Percentiles rank a stretch among this genome's conserved stretches.
Evolutionary conservation across 2,797 vertebrate species (phyloP).

Genomic region (Champsocephalus gunnari): DNA sequence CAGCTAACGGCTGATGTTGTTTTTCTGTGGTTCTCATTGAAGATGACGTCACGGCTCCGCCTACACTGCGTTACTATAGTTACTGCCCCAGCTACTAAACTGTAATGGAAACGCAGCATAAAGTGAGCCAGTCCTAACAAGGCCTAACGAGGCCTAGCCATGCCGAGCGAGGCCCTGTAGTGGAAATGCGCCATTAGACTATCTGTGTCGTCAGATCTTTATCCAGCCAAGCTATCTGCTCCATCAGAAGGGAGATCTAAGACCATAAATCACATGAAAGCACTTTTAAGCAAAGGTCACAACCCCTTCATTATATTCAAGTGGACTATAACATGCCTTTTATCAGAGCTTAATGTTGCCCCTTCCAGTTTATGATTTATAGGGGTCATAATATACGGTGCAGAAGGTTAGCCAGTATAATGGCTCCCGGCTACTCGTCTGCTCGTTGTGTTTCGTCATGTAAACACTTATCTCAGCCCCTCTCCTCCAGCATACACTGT

Average conservation of each 20-base stretch:
- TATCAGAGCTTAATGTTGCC: constrained; percentile 23
- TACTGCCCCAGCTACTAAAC: no score
- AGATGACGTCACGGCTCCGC: no score
- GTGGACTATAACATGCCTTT: background rate
- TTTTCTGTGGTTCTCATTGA: no score
- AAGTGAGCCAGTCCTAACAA: no score
- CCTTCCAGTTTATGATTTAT: constrained; percentile 27
- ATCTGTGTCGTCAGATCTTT: constrained; percentile 9
- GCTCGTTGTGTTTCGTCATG: constrained; percentile 39
- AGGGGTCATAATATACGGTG: constrained; percentile 16
- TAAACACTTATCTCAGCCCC: constrained; percentile 59
- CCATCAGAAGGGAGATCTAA: constrained; percentile 42
- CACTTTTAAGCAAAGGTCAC: constrained; percentile 52
- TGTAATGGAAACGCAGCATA: no score
- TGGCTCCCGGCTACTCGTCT: constrained; percentile 20
- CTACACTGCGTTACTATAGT: no score
- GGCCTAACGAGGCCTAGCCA: no score
- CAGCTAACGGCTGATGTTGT: no score
- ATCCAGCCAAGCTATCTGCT: constrained; percentile 20
- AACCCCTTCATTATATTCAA: constrained; percentile 20
- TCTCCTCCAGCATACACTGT: constrained; percentile 31
- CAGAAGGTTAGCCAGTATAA: constrained; percentile 24
- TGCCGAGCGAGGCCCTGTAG: no score
- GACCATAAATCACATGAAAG: constrained; percentile 57
- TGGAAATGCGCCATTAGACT: no score